A percentile compares a stretch with the other conserved stretches of the same genome.
These are phyloP conservation scores for Ammospiza caudacuta DNA, from an alignment of 2,113 vertebrate species.

Conservation along the genomic window DNA sequence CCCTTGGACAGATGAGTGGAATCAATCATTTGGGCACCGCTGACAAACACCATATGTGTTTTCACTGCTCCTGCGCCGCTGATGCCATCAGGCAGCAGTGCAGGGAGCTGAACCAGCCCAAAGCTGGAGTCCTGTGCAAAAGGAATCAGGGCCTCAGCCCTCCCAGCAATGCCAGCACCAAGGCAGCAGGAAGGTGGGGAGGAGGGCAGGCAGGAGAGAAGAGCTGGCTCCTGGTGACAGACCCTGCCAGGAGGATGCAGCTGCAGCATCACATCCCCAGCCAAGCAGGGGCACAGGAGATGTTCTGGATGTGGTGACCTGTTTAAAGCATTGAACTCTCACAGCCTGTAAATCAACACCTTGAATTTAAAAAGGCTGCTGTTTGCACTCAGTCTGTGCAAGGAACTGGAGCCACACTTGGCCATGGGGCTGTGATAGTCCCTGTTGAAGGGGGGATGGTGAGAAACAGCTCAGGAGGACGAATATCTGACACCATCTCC, in stretches of 20 bases:
- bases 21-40: conserved; percentile 10
- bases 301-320: background rate
- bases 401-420: background rate
- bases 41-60: background rate
- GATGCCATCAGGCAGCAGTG: background rate
- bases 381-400: background rate
- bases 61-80: accelerated
- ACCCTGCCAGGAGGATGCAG: background rate
- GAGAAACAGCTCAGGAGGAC: background rate
- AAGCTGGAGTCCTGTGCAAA: background rate
- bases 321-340: background rate
- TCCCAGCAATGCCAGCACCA: background rate
- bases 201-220: background rate
- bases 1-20: background rate
- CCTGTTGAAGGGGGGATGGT: background rate
- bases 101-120: background rate
- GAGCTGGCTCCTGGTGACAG: background rate
- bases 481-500: background rate
- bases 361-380: background rate
- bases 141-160: background rate
- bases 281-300: background rate
- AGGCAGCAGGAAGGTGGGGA: background rate
- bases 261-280: background rate
- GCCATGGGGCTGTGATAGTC: background rate
- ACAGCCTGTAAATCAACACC: background rate